Conservation (phyloP, 2,888 invertebrate species). For the Macrophya alboannulata region DNA sequence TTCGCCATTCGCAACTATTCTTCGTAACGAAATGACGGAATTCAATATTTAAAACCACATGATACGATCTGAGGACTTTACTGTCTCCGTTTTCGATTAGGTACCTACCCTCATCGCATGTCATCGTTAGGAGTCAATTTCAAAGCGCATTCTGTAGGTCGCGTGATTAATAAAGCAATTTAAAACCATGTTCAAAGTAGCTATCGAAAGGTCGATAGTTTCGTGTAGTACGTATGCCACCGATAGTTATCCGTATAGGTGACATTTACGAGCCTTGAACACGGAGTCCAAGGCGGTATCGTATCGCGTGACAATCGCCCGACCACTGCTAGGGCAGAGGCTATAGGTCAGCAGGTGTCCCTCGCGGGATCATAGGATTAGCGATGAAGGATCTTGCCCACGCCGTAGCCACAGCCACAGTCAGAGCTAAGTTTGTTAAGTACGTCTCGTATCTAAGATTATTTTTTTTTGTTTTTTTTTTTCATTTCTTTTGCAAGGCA, state of each 20-base stretch:
- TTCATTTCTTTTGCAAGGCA: background rate
- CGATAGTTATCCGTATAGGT: slow-evolving; percentile 46
- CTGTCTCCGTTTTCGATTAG: background rate
- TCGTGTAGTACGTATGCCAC: slow-evolving; percentile 40
- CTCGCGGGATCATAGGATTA: slow-evolving; percentile 61
- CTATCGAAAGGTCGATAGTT: slow-evolving; percentile 40
- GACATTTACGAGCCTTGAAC: slow-evolving; percentile 49
- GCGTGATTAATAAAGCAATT: slow-evolving; percentile 52
- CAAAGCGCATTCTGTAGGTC: background rate
- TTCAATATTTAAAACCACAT: background rate
- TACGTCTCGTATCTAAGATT: slow-evolving; percentile 29
- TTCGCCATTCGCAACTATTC: background rate
- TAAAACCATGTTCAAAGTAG: slow-evolving; percentile 24
- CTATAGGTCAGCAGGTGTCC: slow-evolving; percentile 64
- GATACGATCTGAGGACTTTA: background rate
- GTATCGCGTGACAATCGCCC: slow-evolving; percentile 54
- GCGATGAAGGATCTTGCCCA: slow-evolving; percentile 47
- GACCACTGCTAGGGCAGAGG: slow-evolving; percentile 45
- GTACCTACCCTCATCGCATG: background rate
- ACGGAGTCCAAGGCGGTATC: slow-evolving; percentile 32
- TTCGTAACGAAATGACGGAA: background rate
- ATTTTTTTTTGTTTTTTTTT: background rate
- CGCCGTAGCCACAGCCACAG: slow-evolving; percentile 2
- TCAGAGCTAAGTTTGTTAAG: slow-evolving; percentile 38
- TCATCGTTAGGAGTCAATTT: background rate